Evolutionary conservation across 2,797 vertebrate genomes (phyloP).

Genomic region (Spondyliosoma cantharus): DNA sequence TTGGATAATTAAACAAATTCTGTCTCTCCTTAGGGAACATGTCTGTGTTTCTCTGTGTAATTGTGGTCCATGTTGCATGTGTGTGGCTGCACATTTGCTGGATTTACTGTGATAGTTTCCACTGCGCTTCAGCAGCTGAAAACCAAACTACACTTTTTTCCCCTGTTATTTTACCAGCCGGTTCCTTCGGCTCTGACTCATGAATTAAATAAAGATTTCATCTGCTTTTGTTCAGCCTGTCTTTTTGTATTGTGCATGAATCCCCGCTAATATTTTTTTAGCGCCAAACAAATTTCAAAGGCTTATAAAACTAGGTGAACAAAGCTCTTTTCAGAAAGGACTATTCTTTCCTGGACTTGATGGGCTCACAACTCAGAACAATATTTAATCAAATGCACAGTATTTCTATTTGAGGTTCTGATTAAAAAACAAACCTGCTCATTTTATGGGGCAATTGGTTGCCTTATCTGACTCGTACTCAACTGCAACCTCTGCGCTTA

Average conservation of each 20-base stretch:
- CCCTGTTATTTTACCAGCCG: slow-evolving; percentile 11
- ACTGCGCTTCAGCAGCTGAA: slow-evolving; percentile 8
- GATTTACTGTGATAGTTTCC: slow-evolving; percentile 35
- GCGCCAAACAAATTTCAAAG: slow-evolving; percentile 35
- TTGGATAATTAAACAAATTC: slow-evolving; percentile 43
- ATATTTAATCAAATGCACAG: slow-evolving; percentile 44
- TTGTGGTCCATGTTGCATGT: slow-evolving; percentile 11
- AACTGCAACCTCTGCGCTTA: neutral
- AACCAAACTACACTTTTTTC: neutral
- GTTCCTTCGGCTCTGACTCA: slow-evolving; percentile 37
- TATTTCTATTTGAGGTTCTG: slow-evolving; percentile 19
- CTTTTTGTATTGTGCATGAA: slow-evolving; percentile 22
- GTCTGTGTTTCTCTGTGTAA: slow-evolving; percentile 21
- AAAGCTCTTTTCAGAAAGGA: slow-evolving; percentile 2
- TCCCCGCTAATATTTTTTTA: slow-evolving; percentile 11
- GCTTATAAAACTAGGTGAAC: slow-evolving; percentile 40
- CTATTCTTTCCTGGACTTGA: slow-evolving; percentile 6
- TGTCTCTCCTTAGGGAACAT: slow-evolving; percentile 18
- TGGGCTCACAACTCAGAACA: slow-evolving; percentile 27
- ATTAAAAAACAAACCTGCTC: slow-evolving; percentile 20
- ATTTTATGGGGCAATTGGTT: slow-evolving; percentile 9
- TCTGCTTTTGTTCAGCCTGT: slow-evolving; percentile 30
- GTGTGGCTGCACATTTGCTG: slow-evolving; percentile 24
- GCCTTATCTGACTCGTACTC: neutral
- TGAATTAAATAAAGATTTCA: slow-evolving; percentile 21